Base-by-base conservation (phyloP, 1,140 invertebrate species). In the Diabrotica undecimpunctata region DNA sequence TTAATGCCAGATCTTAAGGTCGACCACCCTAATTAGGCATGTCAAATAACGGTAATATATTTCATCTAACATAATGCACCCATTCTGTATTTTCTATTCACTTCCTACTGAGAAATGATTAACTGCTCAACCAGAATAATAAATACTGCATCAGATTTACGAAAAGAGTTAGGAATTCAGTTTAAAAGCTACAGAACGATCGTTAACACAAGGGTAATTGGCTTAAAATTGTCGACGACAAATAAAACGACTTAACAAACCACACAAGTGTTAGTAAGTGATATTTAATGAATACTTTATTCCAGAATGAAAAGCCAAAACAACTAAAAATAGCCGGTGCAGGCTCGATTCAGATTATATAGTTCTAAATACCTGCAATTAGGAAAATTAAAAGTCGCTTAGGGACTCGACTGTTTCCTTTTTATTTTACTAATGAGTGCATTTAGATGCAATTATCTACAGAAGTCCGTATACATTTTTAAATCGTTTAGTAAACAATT, bases 221-320 rank as follows among this genome's bases (percentile, higher is more conserved):
- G 41, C 41, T 46, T 46, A 46, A 46, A 46, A 46, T 46, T 46
- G 41, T 46, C 41, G 41, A 46, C 41, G 41, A 46, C 41, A 46
- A n/a, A 46, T 46, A 46, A 46, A 46, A 46, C 41, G 41, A 46
- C 8, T 46, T 46, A 46, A 38, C 13, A 39, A 38, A 57, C 25
- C n/a, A 7, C 25, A 7, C 36, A 41, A 8, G 25, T 57, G 37
- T 12, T 8, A 12, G 9, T 7, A 41, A 57, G 37, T 38, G 55
- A 41, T 57, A 36, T 57, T 57, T 57, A 38, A 57, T 12, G 25
- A 57, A 57, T 38, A 57, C 37, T 57, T 38, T 57, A 57, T 46
- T 46, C n/a, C 41, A 46, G n/a, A 46, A 46, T 46, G 41, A 46
- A 46, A 46, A 46, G 41, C 5, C 41, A 46, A 46, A 46, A 46